Base-by-base conservation (phyloP, 2,113 vertebrate genomes). In the Struthidea cinerea region DNA sequence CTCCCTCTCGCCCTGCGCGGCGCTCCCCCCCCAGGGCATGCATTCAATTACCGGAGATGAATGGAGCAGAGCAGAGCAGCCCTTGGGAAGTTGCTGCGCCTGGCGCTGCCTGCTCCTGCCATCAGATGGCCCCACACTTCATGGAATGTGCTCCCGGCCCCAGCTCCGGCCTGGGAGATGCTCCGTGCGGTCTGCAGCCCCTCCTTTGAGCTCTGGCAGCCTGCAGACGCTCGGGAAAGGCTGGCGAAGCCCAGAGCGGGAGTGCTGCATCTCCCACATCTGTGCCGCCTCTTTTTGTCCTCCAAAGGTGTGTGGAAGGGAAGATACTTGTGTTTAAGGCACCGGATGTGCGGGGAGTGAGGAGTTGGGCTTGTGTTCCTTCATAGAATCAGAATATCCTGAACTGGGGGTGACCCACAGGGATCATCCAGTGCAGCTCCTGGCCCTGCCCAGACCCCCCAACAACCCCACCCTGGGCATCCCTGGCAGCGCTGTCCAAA, bases 111-210 rank as follows among this genome's bases (percentile, higher is more conserved):
- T 6, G 61, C 53, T 87, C 19, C 37, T 49, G 91, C 97, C 96
- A 37, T 96, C 94, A 97, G 97, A 49, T 95, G 96, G 96, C 97
- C 89, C 94, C 95, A 87, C 65, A 96, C 96, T 93, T 98, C 97
- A 87, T 6, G 16, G 82, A 93, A 97, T 85, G 32, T 1, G 27
- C 44, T 84, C 53, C 33, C 11, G 16, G 68, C 42, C 26, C 27
- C 3, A 12, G 18, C 9, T 19, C 27, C 53, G 9, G 63, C 63
- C 21, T 2, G 26, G 16, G 30, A 30, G 33, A 2, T 32, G 68
- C 69, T 90, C 30, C 42, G 0, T 3, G 41, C 21, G 65, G 0
- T 42, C 52, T 33, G 47, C 35, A 2, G 0, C 9, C 30, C 44
- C 15, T 32, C 27, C 13, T 26, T 11, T 0, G 53, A 11, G 61